Evolutionary conservation across 2,113 vertebrate species (phyloP).

Genomic region (Gymnorhina tibicen): DNA sequence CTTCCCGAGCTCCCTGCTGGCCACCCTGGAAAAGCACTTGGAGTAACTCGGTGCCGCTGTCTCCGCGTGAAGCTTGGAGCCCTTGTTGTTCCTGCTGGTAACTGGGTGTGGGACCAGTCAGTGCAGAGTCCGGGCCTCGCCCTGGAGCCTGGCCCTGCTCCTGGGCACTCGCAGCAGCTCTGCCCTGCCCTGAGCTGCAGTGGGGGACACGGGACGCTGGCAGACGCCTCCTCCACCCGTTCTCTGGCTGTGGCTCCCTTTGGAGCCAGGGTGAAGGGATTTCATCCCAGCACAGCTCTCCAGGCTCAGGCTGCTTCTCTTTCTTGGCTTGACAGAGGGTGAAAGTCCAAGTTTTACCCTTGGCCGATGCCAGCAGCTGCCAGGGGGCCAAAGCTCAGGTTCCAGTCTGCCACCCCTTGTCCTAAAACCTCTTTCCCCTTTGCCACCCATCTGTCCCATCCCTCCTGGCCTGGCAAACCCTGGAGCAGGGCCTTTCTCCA

Average conservation of each 20-base stretch:
- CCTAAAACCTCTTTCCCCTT: not conserved
- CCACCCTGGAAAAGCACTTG: not conserved
- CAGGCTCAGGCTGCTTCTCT: not conserved
- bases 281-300: rapidly evolving
- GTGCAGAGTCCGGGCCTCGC: not conserved
- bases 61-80: rapidly evolving
- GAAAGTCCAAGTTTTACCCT: not conserved
- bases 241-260: not conserved
- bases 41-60: rapidly evolving
- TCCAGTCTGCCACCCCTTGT: not conserved
- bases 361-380: not conserved
- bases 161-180: not conserved
- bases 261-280: too few relatives aligned
- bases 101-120: rapidly evolving
- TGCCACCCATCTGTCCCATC: not conserved
- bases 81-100: not conserved
- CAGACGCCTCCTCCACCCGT: not conserved
- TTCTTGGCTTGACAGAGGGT: not conserved
- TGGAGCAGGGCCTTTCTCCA: not conserved
- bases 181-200: not conserved
- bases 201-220: too few relatives aligned
- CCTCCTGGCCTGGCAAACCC: not conserved
- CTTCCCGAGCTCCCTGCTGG: not conserved
- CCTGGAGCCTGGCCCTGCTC: not conserved
- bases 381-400: not conserved